Base-by-base conservation (phyloP, 2,888 invertebrate species). In the Coelopa pilipes region DNA sequence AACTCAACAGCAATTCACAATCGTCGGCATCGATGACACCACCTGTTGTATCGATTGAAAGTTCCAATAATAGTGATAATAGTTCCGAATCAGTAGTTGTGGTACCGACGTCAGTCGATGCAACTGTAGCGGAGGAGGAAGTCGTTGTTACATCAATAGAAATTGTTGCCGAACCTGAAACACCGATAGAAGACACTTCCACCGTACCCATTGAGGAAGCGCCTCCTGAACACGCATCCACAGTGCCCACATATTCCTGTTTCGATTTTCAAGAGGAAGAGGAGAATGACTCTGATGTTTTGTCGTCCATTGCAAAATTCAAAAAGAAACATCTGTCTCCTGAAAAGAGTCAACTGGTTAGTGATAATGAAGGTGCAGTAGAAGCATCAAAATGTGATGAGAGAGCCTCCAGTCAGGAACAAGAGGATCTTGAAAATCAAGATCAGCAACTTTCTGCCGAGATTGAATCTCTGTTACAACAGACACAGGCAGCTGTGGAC, bases 211-310 rank as follows among this genome's bases (percentile, higher is more conserved):
- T 50, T 9, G 50, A 5, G 19, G 17, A 24, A 13, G 69, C 45
- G 45, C 13, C 24, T 53, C 5, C 24, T 45, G 21, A 34, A 47
- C 45, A 17, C 15, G 21, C 55, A 34, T 70, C 75, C 50, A 75
- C 78, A 11, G 59, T 21, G 21, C 68, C 74, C 0, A 74, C 79
- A 1, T 74, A 91, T 70, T 92, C 93, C 0, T 94, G 94, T 83
- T 95, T 94, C 83, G 94, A 95, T 85, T 94, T 94, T 83, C 92
- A 93, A 78, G 92, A 92, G 69, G 93, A 94, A 76, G 93, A 93
- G 78, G 91, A 93, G 82, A 90, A 89, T 59, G 87, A 88, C 11
- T 76, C 89, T 57, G 87, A 88, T 21, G 74, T 80, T 7, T 67
- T 81, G 24, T 80, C 82, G 72, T 80, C 82, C 0, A 79, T 83